Evolutionary conservation across 2,888 invertebrate genomes (phyloP).

Genomic region (Teinopalpus imperialis): DNA sequence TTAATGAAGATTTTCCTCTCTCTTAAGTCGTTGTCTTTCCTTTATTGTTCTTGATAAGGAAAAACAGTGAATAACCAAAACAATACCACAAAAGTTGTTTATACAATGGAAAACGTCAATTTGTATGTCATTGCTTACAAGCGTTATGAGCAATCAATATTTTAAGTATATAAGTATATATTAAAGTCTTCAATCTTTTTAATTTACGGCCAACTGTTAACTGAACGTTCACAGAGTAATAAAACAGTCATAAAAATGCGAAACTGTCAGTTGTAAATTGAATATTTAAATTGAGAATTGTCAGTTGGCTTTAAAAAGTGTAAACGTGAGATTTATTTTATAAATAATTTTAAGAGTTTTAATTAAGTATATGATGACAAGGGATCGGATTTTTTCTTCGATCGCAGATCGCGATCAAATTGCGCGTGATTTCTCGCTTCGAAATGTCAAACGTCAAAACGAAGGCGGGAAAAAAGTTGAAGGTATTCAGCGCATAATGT

Average conservation of each 20-base stretch:
- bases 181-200: too few relatives aligned
- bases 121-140: too few relatives aligned
- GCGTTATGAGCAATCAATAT: too few relatives aligned
- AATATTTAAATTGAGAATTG: slow-evolving; percentile 4
- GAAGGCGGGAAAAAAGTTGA: slow-evolving; percentile 9
- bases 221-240: slow-evolving; percentile 29
- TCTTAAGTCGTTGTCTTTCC: too few relatives aligned
- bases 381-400: background rate
- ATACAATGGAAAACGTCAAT: too few relatives aligned
- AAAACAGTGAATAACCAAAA: too few relatives aligned
- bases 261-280: slow-evolving; percentile 6
- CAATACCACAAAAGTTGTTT: too few relatives aligned
- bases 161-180: too few relatives aligned
- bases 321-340: slow-evolving; percentile 6
- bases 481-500: background rate
- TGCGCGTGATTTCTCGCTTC: background rate
- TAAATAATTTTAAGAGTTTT: too few relatives aligned
- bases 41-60: too few relatives aligned
- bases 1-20: too few relatives aligned
- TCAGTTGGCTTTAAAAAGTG: slow-evolving; percentile 20
- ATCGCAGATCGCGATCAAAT: background rate
- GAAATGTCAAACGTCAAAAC: slow-evolving; percentile 6
- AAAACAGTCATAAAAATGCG: slow-evolving; percentile 23
- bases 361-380: slow-evolving; percentile 18
- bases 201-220: slow-evolving; percentile 26